Evolutionary conservation across 2,113 vertebrate species (phyloP), one percentile per base, ranked within the genome.

Genomic region (Cebidichthys violaceus): DNA sequence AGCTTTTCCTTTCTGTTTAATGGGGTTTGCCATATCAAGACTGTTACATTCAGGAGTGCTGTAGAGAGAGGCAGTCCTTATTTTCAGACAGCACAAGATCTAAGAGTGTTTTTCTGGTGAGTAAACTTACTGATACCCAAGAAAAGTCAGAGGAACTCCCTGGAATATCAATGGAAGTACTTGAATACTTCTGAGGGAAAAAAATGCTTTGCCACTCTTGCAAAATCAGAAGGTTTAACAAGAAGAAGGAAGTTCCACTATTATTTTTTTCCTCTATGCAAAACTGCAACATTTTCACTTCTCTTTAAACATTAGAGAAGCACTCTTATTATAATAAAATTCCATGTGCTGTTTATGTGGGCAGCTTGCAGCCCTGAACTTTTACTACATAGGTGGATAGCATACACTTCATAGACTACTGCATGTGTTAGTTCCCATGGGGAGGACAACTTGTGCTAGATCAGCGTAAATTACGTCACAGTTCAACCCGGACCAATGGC

Each of bases 1-100:
- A 89, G 78, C 57, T 86, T 80, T 57, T 79, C 50, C 52, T 85
- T 39, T 86, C 67, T 75, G 24, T 74, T 74, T 76, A 33, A 62
- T 65, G 55, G 13, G 3, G 14, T 24, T 24, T 41, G 29, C 54
- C 2, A 11, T 31, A 55, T 9, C 4, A 65, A 77, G 47, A 47
- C 35, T 69, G 39, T 47, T 54, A 2, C 4, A 55, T 43, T 69
- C 29, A n/a, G 61, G 17, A 55, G 29, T 45, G 27, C 4, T 60
- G 18, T 24, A 22, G 2, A 10, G 20, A 22, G 8, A 37, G 20
- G 11, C 9, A 6, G 24, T 39, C 9, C 4, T 71, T 65, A 59
- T 27, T 7, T 31, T 62, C 13, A 47, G 17, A 61, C 29, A 31
- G 10, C 7, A 29, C 10, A 4, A 22, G 27, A 45, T 67, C 10